phyloP scores from a whole-genome alignment of 2,888 invertebrate species.

The Cerastis rubricosa region DNA sequence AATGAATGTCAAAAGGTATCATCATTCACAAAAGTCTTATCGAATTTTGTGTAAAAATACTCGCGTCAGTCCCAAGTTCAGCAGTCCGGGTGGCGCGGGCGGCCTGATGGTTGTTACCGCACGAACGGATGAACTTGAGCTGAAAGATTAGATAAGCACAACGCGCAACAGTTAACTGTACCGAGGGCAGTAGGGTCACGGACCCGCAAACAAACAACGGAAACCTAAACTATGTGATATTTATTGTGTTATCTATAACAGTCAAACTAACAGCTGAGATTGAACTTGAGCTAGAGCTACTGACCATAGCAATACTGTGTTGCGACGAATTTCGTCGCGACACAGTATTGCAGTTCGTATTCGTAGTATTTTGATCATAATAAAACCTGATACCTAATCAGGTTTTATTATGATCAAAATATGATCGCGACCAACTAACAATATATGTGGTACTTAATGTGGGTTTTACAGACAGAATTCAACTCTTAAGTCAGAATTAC shows the following conservation, averaged over 20 bases:
- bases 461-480: no score
- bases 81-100: not conserved
- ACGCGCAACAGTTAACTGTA: conserved; percentile 2
- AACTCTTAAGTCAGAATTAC: no score
- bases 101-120: not conserved
- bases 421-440: no score
- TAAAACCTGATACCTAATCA: no score
- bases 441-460: no score
- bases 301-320: not conserved
- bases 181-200: conserved; percentile 29
- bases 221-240: conserved; percentile 5
- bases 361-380: no score
- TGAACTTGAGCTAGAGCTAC: conserved; percentile 14
- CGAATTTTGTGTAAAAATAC: not conserved
- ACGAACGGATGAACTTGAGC: conserved; percentile 13
- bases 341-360: no score
- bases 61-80: not conserved
- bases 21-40: not conserved
- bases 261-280: not conserved
- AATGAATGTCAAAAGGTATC: not conserved
- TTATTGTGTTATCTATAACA: conserved; percentile 21
- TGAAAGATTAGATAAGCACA: conserved; percentile 26
- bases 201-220: conserved; percentile 10
- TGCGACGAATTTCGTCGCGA: no score
- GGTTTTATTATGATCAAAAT: no score